phyloP scores from a whole-genome alignment of 2,797 vertebrate species.

The Diceros bicornis region DNA sequence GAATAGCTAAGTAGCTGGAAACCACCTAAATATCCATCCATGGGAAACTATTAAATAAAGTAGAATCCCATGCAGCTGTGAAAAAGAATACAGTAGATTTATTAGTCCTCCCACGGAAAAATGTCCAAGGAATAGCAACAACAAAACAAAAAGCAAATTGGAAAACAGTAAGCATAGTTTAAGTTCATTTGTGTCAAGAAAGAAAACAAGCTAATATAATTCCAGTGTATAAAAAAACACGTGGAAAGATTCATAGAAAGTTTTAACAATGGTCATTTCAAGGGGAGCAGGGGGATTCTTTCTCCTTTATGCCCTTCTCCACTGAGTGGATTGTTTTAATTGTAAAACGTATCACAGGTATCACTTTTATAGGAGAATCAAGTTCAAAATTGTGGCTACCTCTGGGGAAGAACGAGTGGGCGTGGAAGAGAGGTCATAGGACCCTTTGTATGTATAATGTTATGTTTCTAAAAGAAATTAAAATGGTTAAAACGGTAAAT shows the following conservation, averaged over 20 bases:
- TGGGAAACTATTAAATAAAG: conserved; percentile 37
- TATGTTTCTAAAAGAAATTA: not conserved
- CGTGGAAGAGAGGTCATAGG: not conserved
- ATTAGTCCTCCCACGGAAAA: not conserved
- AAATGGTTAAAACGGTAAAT: not conserved
- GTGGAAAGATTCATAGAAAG: not conserved
- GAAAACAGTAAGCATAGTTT: not conserved
- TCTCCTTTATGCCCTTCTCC: not conserved
- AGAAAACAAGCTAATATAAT: not conserved
- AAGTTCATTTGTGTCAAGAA: not conserved
- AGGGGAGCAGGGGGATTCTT: not conserved
- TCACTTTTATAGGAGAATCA: not conserved
- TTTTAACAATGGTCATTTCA: not conserved
- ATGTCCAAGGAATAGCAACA: not conserved
- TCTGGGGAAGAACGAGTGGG: not conserved
- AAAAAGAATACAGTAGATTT: not conserved
- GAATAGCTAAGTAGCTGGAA: conserved; percentile 69
- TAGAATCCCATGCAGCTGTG: not conserved
- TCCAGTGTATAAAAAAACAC: not conserved
- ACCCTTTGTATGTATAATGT: not conserved
- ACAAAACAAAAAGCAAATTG: not conserved
- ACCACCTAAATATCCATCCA: conserved; percentile 72
- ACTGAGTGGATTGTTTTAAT: not conserved
- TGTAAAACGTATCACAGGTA: not conserved
- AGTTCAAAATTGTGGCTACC: not conserved